Evolutionary conservation across 2,113 vertebrate genomes (phyloP), one percentile per base, ranked within the genome.

Genomic region (Colaptes auratus): DNA sequence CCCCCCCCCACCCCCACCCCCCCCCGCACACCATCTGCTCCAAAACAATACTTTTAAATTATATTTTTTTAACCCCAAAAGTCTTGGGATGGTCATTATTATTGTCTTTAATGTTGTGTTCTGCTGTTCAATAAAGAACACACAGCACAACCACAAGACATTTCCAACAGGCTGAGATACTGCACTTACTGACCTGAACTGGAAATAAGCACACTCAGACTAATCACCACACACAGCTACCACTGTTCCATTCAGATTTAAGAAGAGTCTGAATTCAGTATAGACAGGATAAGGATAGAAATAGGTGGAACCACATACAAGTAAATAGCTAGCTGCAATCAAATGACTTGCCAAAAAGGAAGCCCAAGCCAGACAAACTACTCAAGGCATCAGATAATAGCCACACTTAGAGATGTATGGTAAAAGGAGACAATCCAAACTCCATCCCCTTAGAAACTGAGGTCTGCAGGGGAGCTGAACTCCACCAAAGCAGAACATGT

Each of bases 261-360:
- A 86, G 66, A 35, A 9, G 48, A 71, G 71, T 39, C 58, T 24
- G 48, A 78, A 86, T 44, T 52, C n/a, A 3, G 59, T 2, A 64
- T 71, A 96, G 85, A 71, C 17, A 23, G 76, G 56, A 86, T 95
- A 76, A 88, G 85, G 69, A 86, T 53, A 21, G 44, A 69, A 94
- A 91, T 28, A 94, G 61, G n/a, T 81, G 58, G 76, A 95, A 88
- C 94, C 27, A 0, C 67, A n/a, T 7, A 21, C 7, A 15, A 75
- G 63, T 74, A 70, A 88, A 69, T 46, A 71, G 81, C 88, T 85
- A 95, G 76, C 79, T 95, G 90, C 79, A 88, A 84, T 82, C 74
- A 0, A 77, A 50, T 25, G 17, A 50, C 77, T 75, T 18, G 7
- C 76, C 44, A 9, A 59, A 10, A 84, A 90, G 76, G 88, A 94